Evolutionary conservation across 2,113 vertebrate species (phyloP).

Genomic region (Tragelaphus buxtoni): DNA sequence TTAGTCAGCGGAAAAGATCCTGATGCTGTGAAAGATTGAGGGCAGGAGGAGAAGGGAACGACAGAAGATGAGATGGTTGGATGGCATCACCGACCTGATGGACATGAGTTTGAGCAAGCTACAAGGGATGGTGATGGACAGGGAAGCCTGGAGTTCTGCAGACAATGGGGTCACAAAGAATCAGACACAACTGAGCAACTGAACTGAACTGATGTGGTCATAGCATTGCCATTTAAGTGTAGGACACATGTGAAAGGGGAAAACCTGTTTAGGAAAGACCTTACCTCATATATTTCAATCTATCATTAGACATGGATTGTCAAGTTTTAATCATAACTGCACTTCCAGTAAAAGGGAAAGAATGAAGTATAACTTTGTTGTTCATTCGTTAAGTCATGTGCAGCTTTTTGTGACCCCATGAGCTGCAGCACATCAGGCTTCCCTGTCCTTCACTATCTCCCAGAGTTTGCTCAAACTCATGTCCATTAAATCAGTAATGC

Average conservation of each 20-base stretch:
- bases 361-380: not conserved
- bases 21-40: not conserved
- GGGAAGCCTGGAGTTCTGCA: not conserved
- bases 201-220: not conserved
- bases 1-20: not conserved
- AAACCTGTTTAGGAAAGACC: not conserved
- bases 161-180: not conserved
- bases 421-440: not conserved
- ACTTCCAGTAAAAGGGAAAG: not conserved
- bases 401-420: not conserved
- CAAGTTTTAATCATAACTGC: not conserved
- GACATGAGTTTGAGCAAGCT: not conserved
- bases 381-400: not conserved
- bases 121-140: not conserved
- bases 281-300: not conserved
- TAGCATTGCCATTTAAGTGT: not conserved
- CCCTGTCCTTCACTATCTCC: not conserved
- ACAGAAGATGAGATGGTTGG: not conserved
- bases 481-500: not conserved
- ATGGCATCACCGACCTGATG: not conserved
- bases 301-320: not conserved
- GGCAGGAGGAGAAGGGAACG: not conserved
- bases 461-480: not conserved
- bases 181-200: not conserved
- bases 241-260: not conserved